These are phyloP conservation scores for Amazona guildingii DNA, from an alignment of 2,113 vertebrate genomes.

Conservation along the genomic window DNA sequence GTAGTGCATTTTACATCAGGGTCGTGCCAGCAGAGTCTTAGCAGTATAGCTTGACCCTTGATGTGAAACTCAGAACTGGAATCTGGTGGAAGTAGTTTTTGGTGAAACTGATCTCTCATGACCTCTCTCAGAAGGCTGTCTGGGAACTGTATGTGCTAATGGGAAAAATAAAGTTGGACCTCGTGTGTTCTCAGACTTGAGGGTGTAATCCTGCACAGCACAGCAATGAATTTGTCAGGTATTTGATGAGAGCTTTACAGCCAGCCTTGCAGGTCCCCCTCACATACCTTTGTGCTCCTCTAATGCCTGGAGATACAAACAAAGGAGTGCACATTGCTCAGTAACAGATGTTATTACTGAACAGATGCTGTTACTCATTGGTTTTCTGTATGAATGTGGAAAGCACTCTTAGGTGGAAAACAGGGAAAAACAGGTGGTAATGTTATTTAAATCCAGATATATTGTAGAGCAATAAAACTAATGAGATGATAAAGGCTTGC, in stretches of 20 bases:
- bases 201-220: background rate
- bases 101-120: background rate
- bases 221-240: background rate
- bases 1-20: accelerated
- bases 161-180: background rate
- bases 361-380: background rate
- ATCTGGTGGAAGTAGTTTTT: background rate
- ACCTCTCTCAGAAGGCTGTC: background rate
- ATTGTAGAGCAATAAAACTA: background rate
- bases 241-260: background rate
- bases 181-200: background rate
- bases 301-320: background rate
- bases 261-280: background rate
- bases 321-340: background rate
- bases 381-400: background rate
- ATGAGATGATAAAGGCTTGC: background rate
- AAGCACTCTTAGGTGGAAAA: background rate
- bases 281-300: background rate
- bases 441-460: background rate
- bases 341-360: background rate
- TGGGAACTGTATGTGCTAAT: background rate
- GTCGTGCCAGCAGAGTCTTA: background rate
- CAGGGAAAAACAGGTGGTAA: background rate
- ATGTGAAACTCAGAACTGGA: background rate
- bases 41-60: background rate